Evolutionary conservation across 2,888 invertebrate species (phyloP).

Genomic region (Caenorhabditis sp.): DNA sequence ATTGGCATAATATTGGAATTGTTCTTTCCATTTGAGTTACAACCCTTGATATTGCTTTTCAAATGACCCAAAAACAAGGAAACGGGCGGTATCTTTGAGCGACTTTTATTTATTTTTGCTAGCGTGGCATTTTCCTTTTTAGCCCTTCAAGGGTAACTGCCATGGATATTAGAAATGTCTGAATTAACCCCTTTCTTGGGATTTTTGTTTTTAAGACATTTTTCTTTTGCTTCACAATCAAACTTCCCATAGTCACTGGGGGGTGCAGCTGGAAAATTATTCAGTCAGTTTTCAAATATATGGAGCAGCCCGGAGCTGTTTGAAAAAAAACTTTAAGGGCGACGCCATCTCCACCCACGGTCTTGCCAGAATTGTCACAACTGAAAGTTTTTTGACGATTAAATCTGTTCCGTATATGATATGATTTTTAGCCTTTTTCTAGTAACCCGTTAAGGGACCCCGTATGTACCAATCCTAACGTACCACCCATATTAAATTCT

Average conservation of each 20-base stretch:
- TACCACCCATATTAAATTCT: slow-evolving; percentile 10
- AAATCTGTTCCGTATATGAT: too few relatives aligned
- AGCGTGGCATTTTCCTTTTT: neutral
- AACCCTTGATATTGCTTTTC: neutral
- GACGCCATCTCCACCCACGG: too few relatives aligned
- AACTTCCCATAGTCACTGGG: slow-evolving; percentile 17
- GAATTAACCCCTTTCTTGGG: neutral
- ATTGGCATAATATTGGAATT: neutral
- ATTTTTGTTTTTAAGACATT: neutral
- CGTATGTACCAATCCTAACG: slow-evolving; percentile 6
- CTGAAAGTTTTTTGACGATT: too few relatives aligned
- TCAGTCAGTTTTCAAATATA: neutral
- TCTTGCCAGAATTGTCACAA: too few relatives aligned
- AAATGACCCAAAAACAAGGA: neutral
- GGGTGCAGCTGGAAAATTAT: slow-evolving; percentile 34
- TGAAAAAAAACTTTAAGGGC: too few relatives aligned
- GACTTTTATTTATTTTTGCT: neutral
- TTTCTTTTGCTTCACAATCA: slow-evolving; percentile 3
- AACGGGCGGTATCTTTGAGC: slow-evolving; percentile 3
- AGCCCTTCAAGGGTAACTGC: neutral
- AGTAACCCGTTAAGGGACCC: too few relatives aligned
- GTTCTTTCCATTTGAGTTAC: neutral
- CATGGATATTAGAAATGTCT: neutral
- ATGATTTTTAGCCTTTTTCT: too few relatives aligned
- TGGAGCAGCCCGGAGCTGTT: too few relatives aligned